A percentile compares a stretch with the other conserved stretches of the same genome.
phyloP scores from a whole-genome alignment of 64 coral and sea anemone genomes.

The Porites lutea region DNA sequence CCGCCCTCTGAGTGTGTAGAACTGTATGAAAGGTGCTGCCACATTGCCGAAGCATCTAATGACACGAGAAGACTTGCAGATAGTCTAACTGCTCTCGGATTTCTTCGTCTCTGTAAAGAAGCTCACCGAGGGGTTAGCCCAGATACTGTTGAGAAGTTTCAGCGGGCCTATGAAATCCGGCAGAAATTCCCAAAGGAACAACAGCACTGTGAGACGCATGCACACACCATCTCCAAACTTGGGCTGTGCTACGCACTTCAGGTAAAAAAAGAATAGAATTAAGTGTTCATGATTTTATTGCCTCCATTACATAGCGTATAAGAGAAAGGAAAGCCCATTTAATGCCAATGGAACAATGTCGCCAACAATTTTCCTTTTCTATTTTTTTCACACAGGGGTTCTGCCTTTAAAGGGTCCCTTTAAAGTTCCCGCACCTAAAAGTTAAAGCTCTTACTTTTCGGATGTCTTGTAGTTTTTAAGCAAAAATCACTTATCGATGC shows the following conservation, averaged over 20 bases:
- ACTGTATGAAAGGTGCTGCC: not conserved
- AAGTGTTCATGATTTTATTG: too few relatives aligned
- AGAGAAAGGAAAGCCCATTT: too few relatives aligned
- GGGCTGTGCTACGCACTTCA: not conserved
- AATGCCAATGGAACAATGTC: too few relatives aligned
- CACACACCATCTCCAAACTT: slow-evolving; percentile 1
- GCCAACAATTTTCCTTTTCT: too few relatives aligned
- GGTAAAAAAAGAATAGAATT: not conserved
- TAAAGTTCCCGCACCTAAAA: too few relatives aligned
- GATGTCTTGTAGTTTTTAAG: too few relatives aligned
- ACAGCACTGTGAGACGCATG: not conserved
- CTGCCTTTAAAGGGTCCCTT: too few relatives aligned
- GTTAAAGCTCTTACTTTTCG: too few relatives aligned
- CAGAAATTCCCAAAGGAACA: not conserved
- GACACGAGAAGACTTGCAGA: slow-evolving; percentile 8
- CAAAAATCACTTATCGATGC: too few relatives aligned
- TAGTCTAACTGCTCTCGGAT: not conserved
- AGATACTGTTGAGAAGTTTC: not conserved
- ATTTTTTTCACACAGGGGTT: too few relatives aligned
- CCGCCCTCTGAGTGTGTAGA: not conserved
- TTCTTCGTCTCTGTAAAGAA: not conserved
- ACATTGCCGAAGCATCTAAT: not conserved
- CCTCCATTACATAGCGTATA: too few relatives aligned
- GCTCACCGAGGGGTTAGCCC: not conserved
- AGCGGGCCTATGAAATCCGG: not conserved